A percentile compares a stretch with the other conserved stretches of the same genome.
phyloP scores from a whole-genome alignment of 2,113 vertebrate species.

The Hiodon alosoides region DNA sequence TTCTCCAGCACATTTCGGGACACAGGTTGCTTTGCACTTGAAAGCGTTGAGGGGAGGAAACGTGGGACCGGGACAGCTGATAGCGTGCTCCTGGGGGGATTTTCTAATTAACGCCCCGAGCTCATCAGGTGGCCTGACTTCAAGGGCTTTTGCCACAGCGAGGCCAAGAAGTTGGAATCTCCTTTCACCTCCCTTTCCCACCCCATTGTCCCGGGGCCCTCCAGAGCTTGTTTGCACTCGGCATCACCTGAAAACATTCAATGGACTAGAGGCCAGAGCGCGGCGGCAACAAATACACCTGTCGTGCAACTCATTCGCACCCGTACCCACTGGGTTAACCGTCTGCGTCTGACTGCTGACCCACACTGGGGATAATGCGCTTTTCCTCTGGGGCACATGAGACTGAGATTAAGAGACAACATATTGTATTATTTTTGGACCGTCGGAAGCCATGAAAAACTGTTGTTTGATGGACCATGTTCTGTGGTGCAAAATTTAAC shows the following conservation, averaged over 20 bases:
- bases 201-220: background rate
- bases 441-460: too few relatives aligned
- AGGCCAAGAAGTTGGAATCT: conserved; percentile 61
- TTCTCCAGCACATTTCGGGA: conserved; percentile 71
- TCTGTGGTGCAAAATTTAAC: too few relatives aligned
- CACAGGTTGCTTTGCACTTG: conserved; percentile 79
- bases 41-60: conserved; percentile 66
- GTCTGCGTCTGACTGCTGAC: background rate
- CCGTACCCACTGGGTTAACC: background rate
- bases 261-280: background rate
- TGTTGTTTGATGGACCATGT: too few relatives aligned
- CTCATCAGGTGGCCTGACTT: conserved; percentile 65
- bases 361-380: too few relatives aligned
- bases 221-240: conserved; percentile 15
- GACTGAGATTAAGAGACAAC: too few relatives aligned
- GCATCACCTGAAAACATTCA: conserved; percentile 15
- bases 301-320: background rate
- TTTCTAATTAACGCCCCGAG: conserved; percentile 73
- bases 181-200: background rate
- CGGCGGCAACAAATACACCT: background rate
- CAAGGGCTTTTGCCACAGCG: conserved; percentile 58
- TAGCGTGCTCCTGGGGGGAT: conserved; percentile 65
- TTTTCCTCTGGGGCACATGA: too few relatives aligned
- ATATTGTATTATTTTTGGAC: too few relatives aligned
- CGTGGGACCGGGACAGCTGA: conserved; percentile 75